Evolutionary conservation across 23 tunicate species (phyloP).

Genomic region (Phallusia fumigata): DNA sequence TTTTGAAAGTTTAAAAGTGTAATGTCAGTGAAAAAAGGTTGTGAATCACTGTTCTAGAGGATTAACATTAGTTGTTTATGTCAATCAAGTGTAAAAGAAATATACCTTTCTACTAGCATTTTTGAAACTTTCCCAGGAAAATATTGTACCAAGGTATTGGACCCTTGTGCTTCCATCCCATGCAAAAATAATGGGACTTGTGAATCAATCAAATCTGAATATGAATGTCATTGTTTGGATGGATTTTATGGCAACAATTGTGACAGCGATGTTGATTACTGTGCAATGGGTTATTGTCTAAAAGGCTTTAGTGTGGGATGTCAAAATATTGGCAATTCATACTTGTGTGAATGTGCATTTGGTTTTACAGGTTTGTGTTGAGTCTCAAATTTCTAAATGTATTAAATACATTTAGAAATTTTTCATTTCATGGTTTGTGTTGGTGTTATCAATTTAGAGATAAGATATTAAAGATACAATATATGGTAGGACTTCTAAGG

Average conservation of each 20-base stretch:
- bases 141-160: background rate
- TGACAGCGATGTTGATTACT: background rate
- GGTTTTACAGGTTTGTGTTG: background rate
- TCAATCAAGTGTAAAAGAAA: too few species aligned
- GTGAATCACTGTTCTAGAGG: too few species aligned
- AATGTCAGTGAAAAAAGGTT: too few species aligned
- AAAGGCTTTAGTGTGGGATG: constrained; percentile 3
- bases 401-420: too few species aligned
- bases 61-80: background rate
- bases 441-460: too few species aligned
- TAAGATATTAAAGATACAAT: too few species aligned
- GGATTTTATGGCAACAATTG: background rate
- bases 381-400: too few species aligned
- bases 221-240: background rate
- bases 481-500: too few species aligned
- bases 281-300: background rate
- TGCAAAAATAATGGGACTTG: background rate
- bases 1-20: too few species aligned
- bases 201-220: background rate
- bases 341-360: background rate
- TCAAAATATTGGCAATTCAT: background rate
- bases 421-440: too few species aligned
- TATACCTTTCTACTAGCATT: background rate
- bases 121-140: background rate
- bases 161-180: background rate